Evolutionary conservation across 2,113 vertebrate species (phyloP), one percentile per base, ranked within the genome.

Genomic region (Poicephalus meyeri): DNA sequence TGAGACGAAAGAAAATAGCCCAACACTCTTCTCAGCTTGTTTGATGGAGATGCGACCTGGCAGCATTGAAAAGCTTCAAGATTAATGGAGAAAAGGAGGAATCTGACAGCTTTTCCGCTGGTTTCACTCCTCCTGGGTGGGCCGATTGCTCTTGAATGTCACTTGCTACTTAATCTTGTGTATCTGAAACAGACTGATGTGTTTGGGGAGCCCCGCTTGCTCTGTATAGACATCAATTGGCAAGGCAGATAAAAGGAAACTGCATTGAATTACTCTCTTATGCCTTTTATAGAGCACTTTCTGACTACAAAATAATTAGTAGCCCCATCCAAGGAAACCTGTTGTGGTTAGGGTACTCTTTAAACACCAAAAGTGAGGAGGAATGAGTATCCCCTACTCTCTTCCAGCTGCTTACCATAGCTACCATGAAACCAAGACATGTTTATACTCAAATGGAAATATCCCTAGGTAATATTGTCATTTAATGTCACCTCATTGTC

Each of bases 131-230:
- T 99, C 98, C 98, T 99, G 99, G 99, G 99, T 99, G 99, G 99
- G 99, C 99, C 93, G 91, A 98, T 98, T 99, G 99, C 99, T 99
- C 99, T 99, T 99, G 99, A 99, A 99, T 99, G 99, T 99, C 99
- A 99, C 99, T 99, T 98, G 99, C 99, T 99, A 99, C 99, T 99
- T 99, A 99, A 99, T 99, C 99, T 99, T 99, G 98, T 98, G 98
- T 99, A 99, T 99, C 98, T 99, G 99, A 99, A 99, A 97, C 98
- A 98, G 98, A 97, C 98, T 98, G 98, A 99, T 88, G 95, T 98
- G 98, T 98, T 98, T 98, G 97, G 98, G 98, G 98, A 98, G 97
- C 97, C 98, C 95, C 52, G 68, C 97, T 97, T 95, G 94, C 95
- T 98, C 98, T 98, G 97, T 98, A 98, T 97, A 98, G 98, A 98